Percentiles rank a stretch among this genome's conserved stretches.
Conservation (phyloP, 2,888 invertebrate genomes). For the Philonicus albiceps region DNA sequence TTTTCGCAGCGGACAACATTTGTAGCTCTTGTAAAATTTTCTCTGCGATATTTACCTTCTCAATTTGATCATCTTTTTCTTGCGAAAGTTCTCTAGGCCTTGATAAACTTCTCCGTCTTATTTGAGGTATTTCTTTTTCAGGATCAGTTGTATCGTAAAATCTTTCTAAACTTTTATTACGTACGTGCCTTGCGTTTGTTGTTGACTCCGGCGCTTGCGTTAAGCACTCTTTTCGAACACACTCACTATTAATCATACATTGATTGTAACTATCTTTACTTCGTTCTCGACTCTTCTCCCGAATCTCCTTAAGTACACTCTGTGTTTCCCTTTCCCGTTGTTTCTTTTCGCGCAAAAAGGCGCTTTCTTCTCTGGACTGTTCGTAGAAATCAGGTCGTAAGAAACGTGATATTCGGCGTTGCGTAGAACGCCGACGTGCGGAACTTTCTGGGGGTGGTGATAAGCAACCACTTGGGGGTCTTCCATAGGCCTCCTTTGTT, state of each 20-base stretch:
- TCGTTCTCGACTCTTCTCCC: slow-evolving; percentile 68
- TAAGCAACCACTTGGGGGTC: slow-evolving; percentile 58
- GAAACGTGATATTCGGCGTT: slow-evolving; percentile 75
- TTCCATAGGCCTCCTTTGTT: slow-evolving; percentile 52
- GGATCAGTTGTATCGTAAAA: slow-evolving; percentile 51
- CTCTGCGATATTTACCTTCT: slow-evolving; percentile 58
- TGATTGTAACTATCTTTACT: slow-evolving; percentile 58
- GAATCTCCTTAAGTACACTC: slow-evolving; percentile 72
- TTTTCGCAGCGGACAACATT: slow-evolving; percentile 56
- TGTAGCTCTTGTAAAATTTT: slow-evolving; percentile 61
- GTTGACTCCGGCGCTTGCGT: neutral
- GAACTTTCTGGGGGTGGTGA: slow-evolving; percentile 56
- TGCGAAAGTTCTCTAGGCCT: slow-evolving; percentile 48
- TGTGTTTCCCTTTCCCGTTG: slow-evolving; percentile 75
- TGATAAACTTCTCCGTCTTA: slow-evolving; percentile 53
- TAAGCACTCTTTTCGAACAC: neutral
- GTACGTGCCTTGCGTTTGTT: slow-evolving; percentile 53
- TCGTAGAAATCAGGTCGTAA: slow-evolving; percentile 82
- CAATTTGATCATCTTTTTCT: slow-evolving; percentile 44
- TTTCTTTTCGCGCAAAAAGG: slow-evolving; percentile 68
- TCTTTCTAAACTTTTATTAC: slow-evolving; percentile 60
- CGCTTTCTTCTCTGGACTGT: slow-evolving; percentile 70
- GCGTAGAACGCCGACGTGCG: slow-evolving; percentile 61
- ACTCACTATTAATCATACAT: slow-evolving; percentile 52
- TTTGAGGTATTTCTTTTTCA: slow-evolving; percentile 45